Conservation (phyloP, 2,797 vertebrate genomes). For the Alectoris magna region DNA sequence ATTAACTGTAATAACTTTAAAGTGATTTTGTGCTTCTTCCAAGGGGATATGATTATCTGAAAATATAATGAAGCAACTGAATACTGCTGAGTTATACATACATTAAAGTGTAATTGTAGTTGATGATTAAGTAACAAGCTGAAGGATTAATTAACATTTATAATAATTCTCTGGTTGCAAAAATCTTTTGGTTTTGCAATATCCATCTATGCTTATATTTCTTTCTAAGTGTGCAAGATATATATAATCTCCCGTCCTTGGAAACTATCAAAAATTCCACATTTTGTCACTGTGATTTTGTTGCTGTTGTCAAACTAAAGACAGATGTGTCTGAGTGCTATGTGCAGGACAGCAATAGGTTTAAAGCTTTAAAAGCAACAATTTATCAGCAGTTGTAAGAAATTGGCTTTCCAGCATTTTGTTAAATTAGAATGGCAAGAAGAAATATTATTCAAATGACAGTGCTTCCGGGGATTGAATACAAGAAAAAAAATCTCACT, state of each 20-base stretch:
- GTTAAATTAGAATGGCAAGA: constrained; percentile 7
- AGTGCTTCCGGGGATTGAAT: not conserved
- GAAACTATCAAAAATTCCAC: not conserved
- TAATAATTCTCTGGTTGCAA: not conserved
- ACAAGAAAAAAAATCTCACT: not conserved
- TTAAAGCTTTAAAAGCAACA: not conserved
- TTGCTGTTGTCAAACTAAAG: constrained; percentile 1
- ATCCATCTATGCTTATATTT: not conserved
- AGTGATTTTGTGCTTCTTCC: constrained; percentile 80
- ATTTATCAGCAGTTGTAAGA: not conserved
- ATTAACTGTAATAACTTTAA: constrained; percentile 84
- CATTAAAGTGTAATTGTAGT: not conserved
- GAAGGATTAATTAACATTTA: not conserved
- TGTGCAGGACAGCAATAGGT: not conserved
- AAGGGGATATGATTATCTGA: constrained; percentile 70
- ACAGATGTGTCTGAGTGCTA: not conserved
- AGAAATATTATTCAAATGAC: not conserved
- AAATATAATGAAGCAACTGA: constrained; percentile 32
- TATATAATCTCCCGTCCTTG: not conserved
- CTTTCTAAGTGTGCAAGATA: not conserved
- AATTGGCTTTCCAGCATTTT: not conserved
- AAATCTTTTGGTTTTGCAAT: not conserved
- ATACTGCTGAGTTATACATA: not conserved
- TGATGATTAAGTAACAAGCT: not conserved
- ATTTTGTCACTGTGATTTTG: not conserved